Percentiles rank a stretch among this genome's conserved stretches.
Evolutionary conservation across 2,113 vertebrate genomes (phyloP).

Genomic region (Chiloscyllium plagiosum): DNA sequence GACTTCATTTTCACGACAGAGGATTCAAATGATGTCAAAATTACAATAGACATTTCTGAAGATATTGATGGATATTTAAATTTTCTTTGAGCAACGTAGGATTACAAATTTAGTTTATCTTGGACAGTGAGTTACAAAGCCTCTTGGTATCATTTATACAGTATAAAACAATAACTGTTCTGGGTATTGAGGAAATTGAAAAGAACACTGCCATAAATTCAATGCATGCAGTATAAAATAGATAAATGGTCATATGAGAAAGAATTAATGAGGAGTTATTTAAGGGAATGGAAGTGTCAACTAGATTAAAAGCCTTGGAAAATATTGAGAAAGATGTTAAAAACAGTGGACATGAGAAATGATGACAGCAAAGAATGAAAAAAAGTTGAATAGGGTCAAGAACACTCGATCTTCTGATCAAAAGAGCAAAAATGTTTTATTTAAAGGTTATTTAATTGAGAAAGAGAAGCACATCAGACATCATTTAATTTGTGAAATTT

Average conservation of each 20-base stretch:
- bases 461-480: not conserved
- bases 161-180: not conserved
- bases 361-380: not conserved
- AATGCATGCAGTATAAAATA: conserved; percentile 1
- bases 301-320: conserved; percentile 27
- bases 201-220: conserved; percentile 8
- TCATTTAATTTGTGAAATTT: no score
- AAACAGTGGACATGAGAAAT: conserved; percentile 23
- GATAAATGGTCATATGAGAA: conserved; percentile 17
- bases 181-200: conserved; percentile 7
- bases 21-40: not conserved
- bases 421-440: not conserved
- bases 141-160: not conserved
- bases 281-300: conserved; percentile 25
- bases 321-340: not conserved
- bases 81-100: not conserved
- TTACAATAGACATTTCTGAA: not conserved
- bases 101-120: not conserved
- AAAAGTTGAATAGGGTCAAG: not conserved
- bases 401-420: not conserved
- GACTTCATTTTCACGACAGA: not conserved
- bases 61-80: conserved; percentile 1
- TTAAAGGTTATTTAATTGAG: not conserved
- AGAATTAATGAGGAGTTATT: conserved; percentile 27
- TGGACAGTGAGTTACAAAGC: not conserved